A percentile compares a stretch with the other conserved stretches of the same genome.
Evolutionary conservation across 2,797 vertebrate species (phyloP).

Genomic region (Scolopax bukidnonensis): DNA sequence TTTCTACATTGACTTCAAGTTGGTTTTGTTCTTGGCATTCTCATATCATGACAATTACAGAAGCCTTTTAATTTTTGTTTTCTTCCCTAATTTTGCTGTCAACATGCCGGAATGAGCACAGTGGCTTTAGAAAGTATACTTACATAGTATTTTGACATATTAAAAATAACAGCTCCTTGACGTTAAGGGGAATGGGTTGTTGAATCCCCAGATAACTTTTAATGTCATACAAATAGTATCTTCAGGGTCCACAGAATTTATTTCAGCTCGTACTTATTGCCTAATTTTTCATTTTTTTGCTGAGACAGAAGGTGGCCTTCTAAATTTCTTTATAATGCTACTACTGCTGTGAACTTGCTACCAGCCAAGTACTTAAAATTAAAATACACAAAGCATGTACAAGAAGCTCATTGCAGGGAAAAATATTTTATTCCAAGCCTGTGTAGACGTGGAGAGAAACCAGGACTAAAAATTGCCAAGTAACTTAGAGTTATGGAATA

Average conservation of each 20-base stretch:
- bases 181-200: neutral
- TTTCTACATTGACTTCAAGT: neutral
- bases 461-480: neutral
- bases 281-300: neutral
- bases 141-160: neutral
- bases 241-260: neutral
- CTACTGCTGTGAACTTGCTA: neutral
- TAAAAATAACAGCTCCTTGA: neutral
- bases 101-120: neutral
- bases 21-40: neutral
- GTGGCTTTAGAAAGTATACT: neutral
- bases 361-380: constrained; percentile 6
- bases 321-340: neutral
- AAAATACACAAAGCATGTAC: neutral
- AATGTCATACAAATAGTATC: neutral
- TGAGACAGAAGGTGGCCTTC: neutral
- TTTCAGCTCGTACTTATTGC: neutral
- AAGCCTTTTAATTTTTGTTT: neutral
- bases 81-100: neutral
- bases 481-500: neutral
- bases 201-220: neutral
- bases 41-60: neutral
- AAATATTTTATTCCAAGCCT: neutral
- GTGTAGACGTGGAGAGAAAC: neutral
- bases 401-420: neutral